phyloP scores from a whole-genome alignment of 2,888 invertebrate genomes.

The Trichogramma evanescens region DNA sequence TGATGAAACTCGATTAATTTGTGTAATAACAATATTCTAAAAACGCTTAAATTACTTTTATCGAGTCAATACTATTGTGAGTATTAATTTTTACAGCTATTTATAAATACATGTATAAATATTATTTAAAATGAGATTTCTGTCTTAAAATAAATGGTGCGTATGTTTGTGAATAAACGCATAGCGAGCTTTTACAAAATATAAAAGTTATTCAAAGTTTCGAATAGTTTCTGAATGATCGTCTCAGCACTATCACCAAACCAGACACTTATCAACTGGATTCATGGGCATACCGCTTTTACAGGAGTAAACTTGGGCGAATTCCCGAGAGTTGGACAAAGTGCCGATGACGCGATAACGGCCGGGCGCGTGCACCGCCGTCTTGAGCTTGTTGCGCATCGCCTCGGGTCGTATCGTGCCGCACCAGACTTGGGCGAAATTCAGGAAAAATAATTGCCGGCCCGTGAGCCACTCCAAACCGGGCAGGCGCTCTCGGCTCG shows the following conservation, averaged over 20 bases:
- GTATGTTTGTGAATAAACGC: too few relatives aligned
- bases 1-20: too few relatives aligned
- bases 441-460: constrained; percentile 81
- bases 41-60: too few relatives aligned
- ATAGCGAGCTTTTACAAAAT: too few relatives aligned
- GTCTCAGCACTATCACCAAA: constrained; percentile 50
- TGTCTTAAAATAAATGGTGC: too few relatives aligned
- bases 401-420: constrained; percentile 77
- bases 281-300: constrained; percentile 72
- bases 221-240: too few relatives aligned
- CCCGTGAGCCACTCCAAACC: constrained; percentile 64
- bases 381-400: constrained; percentile 70
- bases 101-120: too few relatives aligned
- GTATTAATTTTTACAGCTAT: too few relatives aligned
- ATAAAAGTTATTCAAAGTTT: too few relatives aligned
- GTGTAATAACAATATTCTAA: too few relatives aligned
- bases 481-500: constrained; percentile 59
- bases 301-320: constrained; percentile 66
- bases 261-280: constrained; percentile 67
- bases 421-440: constrained; percentile 84
- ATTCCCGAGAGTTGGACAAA: constrained; percentile 70
- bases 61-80: too few relatives aligned
- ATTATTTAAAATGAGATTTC: too few relatives aligned
- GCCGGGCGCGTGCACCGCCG: constrained; percentile 78
- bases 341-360: constrained; percentile 74